Evolutionary conservation across 2,888 invertebrate genomes (phyloP), one percentile per base, ranked within the genome.

Genomic region (Bugula neritina): DNA sequence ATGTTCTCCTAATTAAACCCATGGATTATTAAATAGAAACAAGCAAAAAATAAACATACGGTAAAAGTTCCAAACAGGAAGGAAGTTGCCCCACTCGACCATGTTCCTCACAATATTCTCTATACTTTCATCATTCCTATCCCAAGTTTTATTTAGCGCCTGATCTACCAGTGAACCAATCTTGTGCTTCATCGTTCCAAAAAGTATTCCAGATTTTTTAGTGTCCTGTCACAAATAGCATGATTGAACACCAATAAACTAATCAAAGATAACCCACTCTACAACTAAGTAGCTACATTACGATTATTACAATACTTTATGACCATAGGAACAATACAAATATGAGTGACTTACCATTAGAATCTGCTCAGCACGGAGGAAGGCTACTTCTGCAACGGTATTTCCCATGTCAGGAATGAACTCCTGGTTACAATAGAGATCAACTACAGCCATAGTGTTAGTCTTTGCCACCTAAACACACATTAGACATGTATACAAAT

Each of bases 131-230:
- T 63, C 63, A 5, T 63, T 63, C 25, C n/a, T 31, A 34, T 63
- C 27, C 63, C 63, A 63, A 25, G 63, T 29, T 31, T 63, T 63
- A 10, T 63, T 21, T 13, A 63, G 31, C 10, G 63, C 63, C 34
- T 63, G 63, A n/a, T 63, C 63, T 31, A 63, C 63, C n/a, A 63
- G 63, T n/a, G 27, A 31, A 63, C 63, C 63, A 63, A 63, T 31
- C 31, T 63, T 63, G 2, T n/a, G 5, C 31, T 43, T 43, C 43
- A 43, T 43, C 17, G 5, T 43, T 10, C 43, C 43, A 43, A 17
- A 43, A 17, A 43, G 43, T 10, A 43, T 5, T 43, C 10, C 43
- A 5, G 43, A 43, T 43, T 43, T 43, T 17, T 43, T 43, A 43
- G 43, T 43, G 43, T 43, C 43, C 43, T 43, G 17, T 17, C 10